These are phyloP conservation scores for Lontra canadensis DNA, from an alignment of 2,113 vertebrate species.

Conservation along the genomic window DNA sequence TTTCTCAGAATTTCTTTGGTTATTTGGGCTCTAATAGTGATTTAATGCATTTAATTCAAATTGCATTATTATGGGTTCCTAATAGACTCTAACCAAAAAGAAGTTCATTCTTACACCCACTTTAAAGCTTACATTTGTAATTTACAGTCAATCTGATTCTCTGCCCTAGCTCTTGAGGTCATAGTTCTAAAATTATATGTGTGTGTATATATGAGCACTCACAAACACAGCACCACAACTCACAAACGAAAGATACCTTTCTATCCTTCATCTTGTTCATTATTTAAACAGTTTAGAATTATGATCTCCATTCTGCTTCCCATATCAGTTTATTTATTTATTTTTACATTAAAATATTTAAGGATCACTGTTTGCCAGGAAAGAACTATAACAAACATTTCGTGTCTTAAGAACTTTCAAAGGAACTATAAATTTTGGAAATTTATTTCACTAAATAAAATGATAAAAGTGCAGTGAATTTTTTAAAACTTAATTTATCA, in stretches of 20 bases:
- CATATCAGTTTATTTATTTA: not conserved
- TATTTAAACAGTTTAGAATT: not conserved
- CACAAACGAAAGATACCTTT: not conserved
- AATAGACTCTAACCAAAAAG: not conserved
- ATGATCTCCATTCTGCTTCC: not conserved
- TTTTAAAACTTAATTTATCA: not conserved
- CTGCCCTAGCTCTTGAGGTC: not conserved
- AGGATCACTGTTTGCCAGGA: not conserved
- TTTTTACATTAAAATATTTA: not conserved
- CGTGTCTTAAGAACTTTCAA: not conserved
- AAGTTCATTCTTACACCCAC: not conserved
- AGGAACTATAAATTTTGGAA: not conserved
- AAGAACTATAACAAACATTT: not conserved
- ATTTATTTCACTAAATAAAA: not conserved
- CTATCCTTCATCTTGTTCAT: not conserved
- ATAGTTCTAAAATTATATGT: not conserved
- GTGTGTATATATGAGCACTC: not conserved
- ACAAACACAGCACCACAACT: not conserved
- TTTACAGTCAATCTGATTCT: not conserved
- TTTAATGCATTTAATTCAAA: not conserved
- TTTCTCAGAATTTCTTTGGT: not conserved
- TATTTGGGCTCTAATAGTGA: not conserved
- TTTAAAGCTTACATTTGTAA: not conserved
- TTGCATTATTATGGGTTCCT: not conserved
- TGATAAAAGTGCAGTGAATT: not conserved